Base-by-base conservation (phyloP, 2,888 invertebrate species). In the Monopis laevigella region DNA sequence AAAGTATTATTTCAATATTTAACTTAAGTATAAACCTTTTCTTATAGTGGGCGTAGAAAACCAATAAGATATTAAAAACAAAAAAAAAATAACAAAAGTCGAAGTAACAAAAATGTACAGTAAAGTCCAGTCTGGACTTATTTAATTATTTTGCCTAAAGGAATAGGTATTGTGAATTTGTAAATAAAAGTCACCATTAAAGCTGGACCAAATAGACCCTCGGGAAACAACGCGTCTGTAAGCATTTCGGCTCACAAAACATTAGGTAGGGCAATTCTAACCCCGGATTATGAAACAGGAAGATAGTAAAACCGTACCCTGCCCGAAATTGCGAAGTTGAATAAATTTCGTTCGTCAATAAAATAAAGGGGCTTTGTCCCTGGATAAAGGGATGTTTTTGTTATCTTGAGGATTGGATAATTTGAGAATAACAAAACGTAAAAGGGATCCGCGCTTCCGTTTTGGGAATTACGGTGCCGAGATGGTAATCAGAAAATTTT, bases 331-430 rank as follows among this genome's bases (percentile, higher is more conserved):
- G 40, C 40, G 13, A 40, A 40, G 29, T 40, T 66, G 70, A 70
- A 73, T 73, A 74, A 70, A 75, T 77, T 72, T 63, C 52, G 56
- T 54, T 59, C 75, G 70, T 75, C 75, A 75, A 77, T 78, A 75
- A 72, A 62, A 47, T 40, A 19, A 26, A 70, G 64, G 66, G 67
- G 64, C 67, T 68, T 68, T 77, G 74, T 75, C 68, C 72, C 64
- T 66, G 61, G 53, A 54, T 60, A 69, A 75, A 74, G 73, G 78
- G 72, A 59, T 74, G 71, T 75, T 77, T 75, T 77, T 80, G 78
- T 78, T 80, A 80, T 80, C 80, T 80, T 80, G 80, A 78, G 80
- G 73, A 80, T 75, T 73, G 80, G 65, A 74, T 80, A 80, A 80
- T 80, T 80, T 80, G 80, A 74, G 75, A 78, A 77, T 71, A 78